Percentiles rank a stretch among this genome's conserved stretches.
Conservation (phyloP, 2,113 vertebrate genomes). For the Lota lota region DNA sequence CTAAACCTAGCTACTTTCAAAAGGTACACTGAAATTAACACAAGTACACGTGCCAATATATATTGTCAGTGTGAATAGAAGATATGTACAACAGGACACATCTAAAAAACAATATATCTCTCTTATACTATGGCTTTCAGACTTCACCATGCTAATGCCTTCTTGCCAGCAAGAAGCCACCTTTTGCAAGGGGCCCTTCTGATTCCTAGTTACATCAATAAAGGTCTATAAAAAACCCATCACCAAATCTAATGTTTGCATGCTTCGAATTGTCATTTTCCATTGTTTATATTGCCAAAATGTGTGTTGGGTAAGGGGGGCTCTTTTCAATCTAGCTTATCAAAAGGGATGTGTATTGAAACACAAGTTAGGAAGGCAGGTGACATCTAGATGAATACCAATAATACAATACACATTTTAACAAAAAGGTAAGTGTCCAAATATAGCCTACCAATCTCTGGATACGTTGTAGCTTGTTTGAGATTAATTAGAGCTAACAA, state of each 20-base stretch:
- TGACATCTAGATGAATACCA: neutral
- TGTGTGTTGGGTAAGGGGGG: too few species aligned
- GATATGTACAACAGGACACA: conserved; percentile 3
- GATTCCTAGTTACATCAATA: too few species aligned
- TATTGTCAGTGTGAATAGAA: conserved; percentile 36
- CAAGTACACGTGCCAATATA: conserved; percentile 37
- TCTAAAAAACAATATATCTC: neutral
- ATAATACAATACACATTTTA: neutral
- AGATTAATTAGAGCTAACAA: conserved; percentile 61
- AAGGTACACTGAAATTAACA: conserved; percentile 52
- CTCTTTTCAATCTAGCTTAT: too few species aligned
- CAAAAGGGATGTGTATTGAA: too few species aligned
- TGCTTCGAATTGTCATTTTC: too few species aligned
- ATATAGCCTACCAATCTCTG: conserved; percentile 24
- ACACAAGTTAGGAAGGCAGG: too few species aligned
- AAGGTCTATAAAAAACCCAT: too few species aligned
- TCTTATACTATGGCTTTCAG: neutral
- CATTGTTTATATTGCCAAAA: too few species aligned
- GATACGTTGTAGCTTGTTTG: conserved; percentile 31
- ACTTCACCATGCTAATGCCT: conserved; percentile 13
- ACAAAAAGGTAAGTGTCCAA: neutral
- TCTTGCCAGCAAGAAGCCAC: neutral
- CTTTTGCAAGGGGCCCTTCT: too few species aligned
- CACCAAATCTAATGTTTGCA: too few species aligned
- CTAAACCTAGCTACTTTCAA: conserved; percentile 48